phyloP scores from a whole-genome alignment of 2,113 vertebrate species.

The Sphyrna mokarran region DNA sequence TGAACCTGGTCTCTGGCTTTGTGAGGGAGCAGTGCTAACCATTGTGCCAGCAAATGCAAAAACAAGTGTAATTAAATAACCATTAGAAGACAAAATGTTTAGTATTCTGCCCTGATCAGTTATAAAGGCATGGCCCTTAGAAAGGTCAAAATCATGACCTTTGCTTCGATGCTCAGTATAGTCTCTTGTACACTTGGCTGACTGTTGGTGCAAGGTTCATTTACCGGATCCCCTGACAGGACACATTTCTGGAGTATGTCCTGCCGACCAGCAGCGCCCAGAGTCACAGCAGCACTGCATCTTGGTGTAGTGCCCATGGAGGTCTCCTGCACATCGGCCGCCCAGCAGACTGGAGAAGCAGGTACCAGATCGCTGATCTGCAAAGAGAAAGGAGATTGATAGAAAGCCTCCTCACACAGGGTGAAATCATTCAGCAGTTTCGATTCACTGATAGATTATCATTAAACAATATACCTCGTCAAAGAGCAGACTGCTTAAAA shows the following conservation, averaged over 20 bases:
- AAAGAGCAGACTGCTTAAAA: background rate
- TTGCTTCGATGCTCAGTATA: background rate
- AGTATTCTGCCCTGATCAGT: background rate
- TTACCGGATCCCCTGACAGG: conserved; percentile 84
- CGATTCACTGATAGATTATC: background rate
- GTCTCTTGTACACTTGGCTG: background rate
- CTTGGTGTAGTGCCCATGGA: conserved; percentile 78
- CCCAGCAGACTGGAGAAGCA: conserved; percentile 84
- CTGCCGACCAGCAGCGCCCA: conserved; percentile 84
- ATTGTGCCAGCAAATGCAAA: background rate
- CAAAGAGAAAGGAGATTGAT: background rate
- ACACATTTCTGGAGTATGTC: conserved; percentile 85
- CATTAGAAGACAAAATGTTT: background rate
- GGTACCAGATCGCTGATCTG: conserved; percentile 84
- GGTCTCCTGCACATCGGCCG: conserved; percentile 80
- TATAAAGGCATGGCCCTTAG: background rate
- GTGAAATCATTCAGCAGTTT: background rate
- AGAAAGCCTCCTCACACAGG: background rate
- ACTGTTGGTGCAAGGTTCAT: conserved; percentile 41
- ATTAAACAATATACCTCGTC: background rate
- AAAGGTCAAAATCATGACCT: background rate
- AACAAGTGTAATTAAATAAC: background rate
- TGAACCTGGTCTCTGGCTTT: too few relatives aligned
- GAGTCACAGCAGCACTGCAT: conserved; percentile 92
- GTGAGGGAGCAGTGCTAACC: too few relatives aligned